Evolutionary conservation across 2,888 invertebrate genomes (phyloP), one percentile per base, ranked within the genome.

Genomic region (Axea sp.): DNA sequence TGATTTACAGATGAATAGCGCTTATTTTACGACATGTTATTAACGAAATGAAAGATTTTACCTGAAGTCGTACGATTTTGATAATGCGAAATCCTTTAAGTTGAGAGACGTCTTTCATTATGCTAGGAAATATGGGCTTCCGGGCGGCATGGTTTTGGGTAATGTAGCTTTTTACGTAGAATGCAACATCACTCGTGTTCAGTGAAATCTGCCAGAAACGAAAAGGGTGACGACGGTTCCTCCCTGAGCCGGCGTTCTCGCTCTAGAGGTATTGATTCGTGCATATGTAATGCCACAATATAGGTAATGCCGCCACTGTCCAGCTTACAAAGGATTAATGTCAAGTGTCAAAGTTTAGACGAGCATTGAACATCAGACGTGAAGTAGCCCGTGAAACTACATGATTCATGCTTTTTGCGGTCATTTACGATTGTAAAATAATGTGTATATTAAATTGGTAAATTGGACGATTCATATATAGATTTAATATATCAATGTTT

Each of bases 201-300:
- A 85, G 84, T 80, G 79, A 84, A 86, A 86, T 86, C 85, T 82
- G 67, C 80, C 83, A 84, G 85, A 85, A 84, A 82, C 77, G 78
- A 81, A 85, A 79, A 85, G 85, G 86, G 84, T 84, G 84, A 83
- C 83, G 81, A 79, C 80, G 78, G 75, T 80, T 78, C 78, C 78
- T 76, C 59, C 76, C 75, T 59, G 47, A 67, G 51, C 26, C 47
- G 14, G 41, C 19, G 22, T 73, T 73, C 67, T 60, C 64, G 9
- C 57, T 57, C 31, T 14, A 62, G 62, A 60, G 15, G 33, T 68
- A 68, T 73, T 59, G 73, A 68, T 73, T 73, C 68, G 68, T 64
- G 74, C 68, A 85, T 85, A 86, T 78, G 78, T 86, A 86, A 85
- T 84, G 79, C 81, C 73, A 43, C 72, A 72, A 64, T 67, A 71